Evolutionary conservation across 1,140 invertebrate species (phyloP).

Genomic region (Zaprionus inermis): DNA sequence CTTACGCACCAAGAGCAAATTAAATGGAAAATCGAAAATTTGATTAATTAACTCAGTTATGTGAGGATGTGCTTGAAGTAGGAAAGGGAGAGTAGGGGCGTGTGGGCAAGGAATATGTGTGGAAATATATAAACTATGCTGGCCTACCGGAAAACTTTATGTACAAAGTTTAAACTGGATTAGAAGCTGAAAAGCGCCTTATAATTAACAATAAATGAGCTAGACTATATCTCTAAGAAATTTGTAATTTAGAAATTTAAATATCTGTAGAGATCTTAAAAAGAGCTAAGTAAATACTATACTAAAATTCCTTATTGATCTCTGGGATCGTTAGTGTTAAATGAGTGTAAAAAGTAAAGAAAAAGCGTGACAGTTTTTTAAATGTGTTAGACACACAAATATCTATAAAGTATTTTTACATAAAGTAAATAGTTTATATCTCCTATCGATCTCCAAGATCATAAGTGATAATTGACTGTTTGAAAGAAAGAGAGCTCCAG

Average conservation of each 20-base stretch:
- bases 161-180: background rate
- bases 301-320: too few relatives aligned
- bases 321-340: too few relatives aligned
- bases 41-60: constrained; percentile 33
- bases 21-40: constrained; percentile 43
- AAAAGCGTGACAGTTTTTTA: background rate
- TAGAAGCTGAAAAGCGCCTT: background rate
- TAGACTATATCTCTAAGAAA: too few relatives aligned
- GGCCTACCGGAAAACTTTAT: background rate
- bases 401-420: too few relatives aligned
- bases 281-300: too few relatives aligned
- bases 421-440: too few relatives aligned
- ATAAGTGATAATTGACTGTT: background rate
- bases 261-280: too few relatives aligned
- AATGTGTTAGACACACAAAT: too few relatives aligned
- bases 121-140: background rate
- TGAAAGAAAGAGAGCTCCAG: background rate
- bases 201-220: too few relatives aligned
- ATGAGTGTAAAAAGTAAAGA: too few relatives aligned
- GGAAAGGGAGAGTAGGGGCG: background rate
- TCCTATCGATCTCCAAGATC: background rate
- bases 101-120: background rate
- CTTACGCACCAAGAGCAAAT: constrained; percentile 9
- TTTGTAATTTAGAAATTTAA: too few relatives aligned
- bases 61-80: background rate